These are phyloP conservation scores for Scomber scombrus DNA, from an alignment of 2,113 vertebrate species.

Conservation along the genomic window DNA sequence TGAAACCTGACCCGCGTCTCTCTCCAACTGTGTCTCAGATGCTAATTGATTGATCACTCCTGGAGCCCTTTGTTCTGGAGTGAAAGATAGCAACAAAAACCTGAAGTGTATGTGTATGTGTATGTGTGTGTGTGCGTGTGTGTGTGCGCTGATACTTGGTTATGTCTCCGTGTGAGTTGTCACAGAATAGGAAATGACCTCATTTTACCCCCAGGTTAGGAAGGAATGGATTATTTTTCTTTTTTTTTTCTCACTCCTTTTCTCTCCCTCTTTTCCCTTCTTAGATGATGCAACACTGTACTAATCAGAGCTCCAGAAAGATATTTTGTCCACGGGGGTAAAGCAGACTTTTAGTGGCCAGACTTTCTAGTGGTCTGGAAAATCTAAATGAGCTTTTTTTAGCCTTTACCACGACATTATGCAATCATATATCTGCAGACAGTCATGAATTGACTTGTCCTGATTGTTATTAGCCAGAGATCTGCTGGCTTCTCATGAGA, in stretches of 20 bases:
- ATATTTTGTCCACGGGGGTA: slow-evolving; percentile 12
- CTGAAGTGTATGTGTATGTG: slow-evolving; percentile 29
- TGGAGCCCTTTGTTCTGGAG: slow-evolving; percentile 73
- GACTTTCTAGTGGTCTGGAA: slow-evolving; percentile 54
- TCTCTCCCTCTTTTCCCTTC: slow-evolving; percentile 53
- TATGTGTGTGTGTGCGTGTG: slow-evolving; percentile 30
- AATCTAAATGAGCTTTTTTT: slow-evolving; percentile 29
- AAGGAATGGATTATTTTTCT: slow-evolving; percentile 80
- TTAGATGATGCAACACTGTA: slow-evolving; percentile 45
- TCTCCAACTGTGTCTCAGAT: slow-evolving; percentile 62
- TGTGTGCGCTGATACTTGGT: slow-evolving; percentile 38
- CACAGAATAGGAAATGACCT: slow-evolving; percentile 86
- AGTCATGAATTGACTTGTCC: background rate
- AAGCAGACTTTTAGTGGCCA: background rate
- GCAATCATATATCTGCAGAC: slow-evolving; percentile 7
- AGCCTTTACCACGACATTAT: slow-evolving; percentile 20
- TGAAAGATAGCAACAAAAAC: slow-evolving; percentile 74
- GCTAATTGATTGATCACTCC: slow-evolving; percentile 78
- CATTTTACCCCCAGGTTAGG: slow-evolving; percentile 80
- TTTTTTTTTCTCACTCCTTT: slow-evolving; percentile 35
- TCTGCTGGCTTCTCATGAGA: background rate
- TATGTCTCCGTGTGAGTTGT: slow-evolving; percentile 74
- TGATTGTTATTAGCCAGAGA: background rate
- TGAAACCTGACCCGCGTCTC: slow-evolving; percentile 74
- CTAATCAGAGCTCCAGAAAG: slow-evolving; percentile 57